phyloP scores from a whole-genome alignment of 2,888 invertebrate genomes.

The Branchipolynoe longqiensis region DNA sequence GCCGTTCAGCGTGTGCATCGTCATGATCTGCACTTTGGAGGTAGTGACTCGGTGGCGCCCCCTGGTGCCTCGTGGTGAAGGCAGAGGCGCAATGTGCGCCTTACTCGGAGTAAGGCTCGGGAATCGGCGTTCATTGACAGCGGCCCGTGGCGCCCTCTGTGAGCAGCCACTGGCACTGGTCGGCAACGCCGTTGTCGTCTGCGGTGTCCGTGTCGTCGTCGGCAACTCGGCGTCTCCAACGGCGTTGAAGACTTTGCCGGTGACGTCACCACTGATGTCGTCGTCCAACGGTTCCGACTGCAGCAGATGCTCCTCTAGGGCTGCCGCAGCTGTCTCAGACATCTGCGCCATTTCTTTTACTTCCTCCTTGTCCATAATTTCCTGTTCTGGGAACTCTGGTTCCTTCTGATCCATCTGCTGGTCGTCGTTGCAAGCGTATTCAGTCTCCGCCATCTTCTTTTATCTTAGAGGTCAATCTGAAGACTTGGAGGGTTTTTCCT shows the following conservation, averaged over 20 bases:
- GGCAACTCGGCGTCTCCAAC: neutral
- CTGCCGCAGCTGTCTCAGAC: conserved; percentile 8
- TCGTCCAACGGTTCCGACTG: neutral
- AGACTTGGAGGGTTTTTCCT: too few species aligned
- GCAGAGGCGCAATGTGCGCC: conserved; percentile 49
- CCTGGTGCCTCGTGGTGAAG: conserved; percentile 14
- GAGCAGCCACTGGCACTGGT: neutral
- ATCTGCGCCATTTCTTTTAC: conserved; percentile 28
- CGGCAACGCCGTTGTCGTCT: neutral
- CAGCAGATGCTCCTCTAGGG: conserved; percentile 22
- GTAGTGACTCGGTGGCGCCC: conserved; percentile 12
- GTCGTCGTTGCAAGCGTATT: neutral
- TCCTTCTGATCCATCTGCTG: neutral
- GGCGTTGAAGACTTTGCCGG: too few species aligned
- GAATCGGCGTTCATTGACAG: neutral
- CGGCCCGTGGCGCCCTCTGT: neutral
- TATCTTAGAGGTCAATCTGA: neutral
- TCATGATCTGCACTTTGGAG: neutral
- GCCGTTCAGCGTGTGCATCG: conserved; percentile 23
- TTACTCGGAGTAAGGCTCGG: conserved; percentile 46
- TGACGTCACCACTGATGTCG: neutral
- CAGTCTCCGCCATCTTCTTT: neutral
- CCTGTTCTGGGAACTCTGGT: neutral
- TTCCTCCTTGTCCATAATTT: conserved; percentile 15
- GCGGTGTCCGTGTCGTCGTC: neutral